Percentiles rank a stretch among this genome's conserved stretches.
phyloP scores from a whole-genome alignment of 2,113 vertebrate genomes.

The Gracilinanus agilis region DNA sequence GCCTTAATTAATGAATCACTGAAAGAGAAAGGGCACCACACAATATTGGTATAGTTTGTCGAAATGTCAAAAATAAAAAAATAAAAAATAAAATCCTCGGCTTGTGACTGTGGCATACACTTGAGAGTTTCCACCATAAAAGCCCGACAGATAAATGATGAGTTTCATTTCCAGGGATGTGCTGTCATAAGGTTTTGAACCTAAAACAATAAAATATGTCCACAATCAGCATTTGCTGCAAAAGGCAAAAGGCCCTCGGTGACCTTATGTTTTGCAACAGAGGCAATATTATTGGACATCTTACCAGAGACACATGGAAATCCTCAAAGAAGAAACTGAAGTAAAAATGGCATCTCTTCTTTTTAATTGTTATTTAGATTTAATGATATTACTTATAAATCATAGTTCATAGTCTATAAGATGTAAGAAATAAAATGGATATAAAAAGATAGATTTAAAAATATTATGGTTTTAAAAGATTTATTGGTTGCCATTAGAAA shows the following conservation, averaged over 20 bases:
- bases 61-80: slow-evolving; percentile 19
- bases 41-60: slow-evolving; percentile 1
- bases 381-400: slow-evolving; percentile 1
- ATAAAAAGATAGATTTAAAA: too few species aligned
- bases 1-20: slow-evolving; percentile 24
- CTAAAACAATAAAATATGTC: slow-evolving; percentile 25
- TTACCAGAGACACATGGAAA: slow-evolving; percentile 13
- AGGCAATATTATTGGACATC: neutral
- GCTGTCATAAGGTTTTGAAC: slow-evolving; percentile 19
- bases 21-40: slow-evolving; percentile 18
- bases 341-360: slow-evolving; percentile 22
- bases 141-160: neutral
- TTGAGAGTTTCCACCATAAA: slow-evolving; percentile 3
- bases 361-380: neutral
- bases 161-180: slow-evolving; percentile 49
- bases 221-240: neutral
- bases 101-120: neutral
- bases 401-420: neutral
- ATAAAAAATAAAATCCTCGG: neutral
- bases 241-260: slow-evolving; percentile 20
- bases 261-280: neutral
- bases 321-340: slow-evolving; percentile 7
- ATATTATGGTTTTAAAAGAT: too few species aligned
- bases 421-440: too few species aligned
- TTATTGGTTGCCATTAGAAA: too few species aligned